phyloP scores from a whole-genome alignment of 53 echinoderm and acorn worm genomes.

The Luidia sarsii region DNA sequence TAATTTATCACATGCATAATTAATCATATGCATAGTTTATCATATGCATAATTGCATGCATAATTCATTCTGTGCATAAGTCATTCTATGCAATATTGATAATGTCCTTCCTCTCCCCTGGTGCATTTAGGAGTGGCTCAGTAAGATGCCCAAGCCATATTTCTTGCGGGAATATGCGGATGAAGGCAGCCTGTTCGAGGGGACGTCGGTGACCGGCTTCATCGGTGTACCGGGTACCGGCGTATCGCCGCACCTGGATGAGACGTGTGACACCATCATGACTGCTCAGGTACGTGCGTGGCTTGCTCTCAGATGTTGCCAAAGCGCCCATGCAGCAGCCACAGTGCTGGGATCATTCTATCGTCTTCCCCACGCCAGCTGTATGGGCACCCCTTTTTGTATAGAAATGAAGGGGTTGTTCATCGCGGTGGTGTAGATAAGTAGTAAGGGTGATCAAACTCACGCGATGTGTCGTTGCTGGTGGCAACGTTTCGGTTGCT shows the following conservation, averaged over 20 bases:
- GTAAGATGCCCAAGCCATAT: slow-evolving; percentile 60
- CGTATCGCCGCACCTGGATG: slow-evolving; percentile 85
- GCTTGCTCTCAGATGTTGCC: too few relatives aligned
- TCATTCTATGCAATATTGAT: neutral
- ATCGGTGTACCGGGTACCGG: slow-evolving; percentile 74
- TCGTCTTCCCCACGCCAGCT: too few relatives aligned
- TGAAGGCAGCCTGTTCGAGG: neutral
- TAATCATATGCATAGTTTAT: neutral
- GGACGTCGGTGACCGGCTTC: slow-evolving; percentile 65
- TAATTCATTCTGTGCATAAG: neutral
- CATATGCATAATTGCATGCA: neutral
- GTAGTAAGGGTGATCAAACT: too few relatives aligned
- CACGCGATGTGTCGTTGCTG: too few relatives aligned
- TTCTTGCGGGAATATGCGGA: slow-evolving; percentile 57
- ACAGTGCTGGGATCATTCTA: too few relatives aligned
- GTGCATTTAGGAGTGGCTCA: slow-evolving; percentile 69
- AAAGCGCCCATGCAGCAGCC: too few relatives aligned
- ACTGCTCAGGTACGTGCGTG: slow-evolving; percentile 97
- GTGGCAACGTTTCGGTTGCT: too few relatives aligned
- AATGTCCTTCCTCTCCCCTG: neutral
- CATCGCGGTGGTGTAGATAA: too few relatives aligned
- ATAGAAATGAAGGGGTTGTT: too few relatives aligned
- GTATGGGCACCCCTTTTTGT: too few relatives aligned
- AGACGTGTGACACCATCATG: slow-evolving; percentile 84
- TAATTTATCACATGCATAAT: too few relatives aligned